phyloP scores from a whole-genome alignment of 2,113 vertebrate species.

The Xiphophorus maculatus region DNA sequence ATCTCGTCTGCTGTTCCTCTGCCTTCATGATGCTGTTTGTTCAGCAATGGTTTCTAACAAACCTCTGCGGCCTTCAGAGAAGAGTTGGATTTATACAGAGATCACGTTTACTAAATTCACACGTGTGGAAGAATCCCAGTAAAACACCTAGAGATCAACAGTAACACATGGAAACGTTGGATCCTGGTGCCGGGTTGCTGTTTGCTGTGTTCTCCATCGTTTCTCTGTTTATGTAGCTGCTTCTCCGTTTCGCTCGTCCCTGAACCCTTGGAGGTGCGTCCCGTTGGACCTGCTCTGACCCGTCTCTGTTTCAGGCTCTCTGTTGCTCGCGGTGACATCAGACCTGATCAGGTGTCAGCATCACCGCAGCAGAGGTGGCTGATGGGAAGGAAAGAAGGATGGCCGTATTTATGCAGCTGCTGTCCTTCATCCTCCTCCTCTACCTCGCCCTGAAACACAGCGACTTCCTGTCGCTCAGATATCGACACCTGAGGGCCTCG shows the following conservation, averaged over 20 bases:
- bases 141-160: not conserved
- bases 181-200: not conserved
- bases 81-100: not conserved
- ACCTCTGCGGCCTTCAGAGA: no score
- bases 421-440: slow-evolving; percentile 7
- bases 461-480: slow-evolving; percentile 7
- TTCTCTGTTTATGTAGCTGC: not conserved
- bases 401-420: slow-evolving; percentile 42
- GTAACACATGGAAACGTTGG: not conserved
- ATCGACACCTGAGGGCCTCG: slow-evolving; percentile 24
- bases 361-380: not conserved
- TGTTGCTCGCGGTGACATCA: not conserved
- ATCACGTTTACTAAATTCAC: not conserved
- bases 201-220: not conserved
- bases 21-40: not conserved
- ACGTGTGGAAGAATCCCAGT: no score
- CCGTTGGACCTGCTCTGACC: not conserved
- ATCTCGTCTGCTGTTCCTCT: not conserved
- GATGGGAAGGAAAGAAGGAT: not conserved
- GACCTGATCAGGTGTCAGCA: not conserved
- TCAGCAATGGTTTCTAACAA: not conserved
- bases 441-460: not conserved
- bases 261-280: not conserved
- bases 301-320: not conserved
- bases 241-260: not conserved